Evolutionary conservation across 2,797 vertebrate species (phyloP), one percentile per base, ranked within the genome.

Genomic region (Hyperoplus immaculatus): DNA sequence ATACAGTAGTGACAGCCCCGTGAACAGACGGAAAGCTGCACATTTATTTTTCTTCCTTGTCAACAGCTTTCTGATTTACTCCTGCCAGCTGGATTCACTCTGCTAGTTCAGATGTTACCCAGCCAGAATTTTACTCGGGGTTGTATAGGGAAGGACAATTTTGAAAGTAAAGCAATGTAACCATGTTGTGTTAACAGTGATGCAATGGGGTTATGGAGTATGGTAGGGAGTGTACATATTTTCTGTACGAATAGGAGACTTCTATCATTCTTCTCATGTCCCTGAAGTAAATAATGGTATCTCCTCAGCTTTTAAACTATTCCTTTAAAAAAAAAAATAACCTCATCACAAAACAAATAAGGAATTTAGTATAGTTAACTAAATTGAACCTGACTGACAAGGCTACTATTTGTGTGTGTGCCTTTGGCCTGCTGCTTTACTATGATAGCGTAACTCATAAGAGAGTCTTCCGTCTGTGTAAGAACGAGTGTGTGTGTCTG

Each of bases 41-140:
- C 87, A 91, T 81, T 8, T 75, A 46, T 81, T 84, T 80, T 72
- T 67, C 71, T 58, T 58, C 45, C 77, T 59, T 13, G 57, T 87
- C 77, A 84, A 78, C 77, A 82, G 60, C 77, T 76, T 65, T 76
- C 79, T 69, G 79, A 60, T 50, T 41, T 50, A 43, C 47, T 45
- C 50, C 21, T 49, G 39, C 21, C 47, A 60, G 60, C 21, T 45
- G 39, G 42, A 50, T n/a, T 58, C 13, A 54, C 29, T n/a, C 39
- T 29, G 46, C 43, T 53, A 65, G 42, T 29, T 15, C 39, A 54
- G 62, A 29, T 68, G 50, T 5, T 47, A 21, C 41, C 38, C 54
- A 55, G n/a, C 59, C 50, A 51, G 10, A 51, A 36, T 12, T 18
- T 29, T 29, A 29, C 29, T 29, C 3, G 29, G 29, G 3, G 29